phyloP scores from a whole-genome alignment of 2,113 vertebrate species.

The Chauna torquata region DNA sequence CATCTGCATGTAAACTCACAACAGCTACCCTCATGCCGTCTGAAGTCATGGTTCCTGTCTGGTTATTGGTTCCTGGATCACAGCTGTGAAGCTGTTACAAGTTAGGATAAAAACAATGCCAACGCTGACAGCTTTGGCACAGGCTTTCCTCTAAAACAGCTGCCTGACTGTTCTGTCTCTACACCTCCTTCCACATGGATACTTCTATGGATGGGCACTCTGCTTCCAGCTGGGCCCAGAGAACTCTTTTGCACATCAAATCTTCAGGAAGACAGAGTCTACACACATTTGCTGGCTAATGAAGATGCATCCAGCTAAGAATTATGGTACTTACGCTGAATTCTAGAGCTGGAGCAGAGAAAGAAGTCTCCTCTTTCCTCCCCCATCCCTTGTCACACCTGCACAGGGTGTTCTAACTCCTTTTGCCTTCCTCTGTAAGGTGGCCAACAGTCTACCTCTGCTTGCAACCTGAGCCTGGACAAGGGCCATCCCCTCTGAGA shows the following conservation, averaged over 20 bases:
- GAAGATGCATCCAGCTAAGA: background rate
- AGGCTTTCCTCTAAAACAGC: background rate
- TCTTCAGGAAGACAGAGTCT: background rate
- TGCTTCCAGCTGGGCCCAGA: background rate
- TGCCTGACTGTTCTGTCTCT: background rate
- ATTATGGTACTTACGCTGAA: background rate
- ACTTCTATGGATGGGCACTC: background rate
- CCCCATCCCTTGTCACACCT: background rate
- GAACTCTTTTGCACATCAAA: background rate
- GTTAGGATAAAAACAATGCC: background rate
- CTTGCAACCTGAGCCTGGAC: background rate
- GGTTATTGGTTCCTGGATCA: background rate
- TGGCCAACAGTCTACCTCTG: too few species aligned
- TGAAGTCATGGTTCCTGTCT: background rate
- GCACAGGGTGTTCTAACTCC: background rate
- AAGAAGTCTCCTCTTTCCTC: background rate
- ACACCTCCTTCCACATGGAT: background rate
- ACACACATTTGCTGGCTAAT: background rate
- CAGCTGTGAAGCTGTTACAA: background rate
- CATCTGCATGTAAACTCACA: background rate
- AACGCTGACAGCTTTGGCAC: background rate
- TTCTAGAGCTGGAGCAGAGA: background rate
- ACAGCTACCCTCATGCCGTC: background rate
- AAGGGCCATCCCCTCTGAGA: background rate
- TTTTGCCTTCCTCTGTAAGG: background rate